Base-by-base conservation (phyloP, 1,140 invertebrate genomes). In the Chironomus tepperi region DNA sequence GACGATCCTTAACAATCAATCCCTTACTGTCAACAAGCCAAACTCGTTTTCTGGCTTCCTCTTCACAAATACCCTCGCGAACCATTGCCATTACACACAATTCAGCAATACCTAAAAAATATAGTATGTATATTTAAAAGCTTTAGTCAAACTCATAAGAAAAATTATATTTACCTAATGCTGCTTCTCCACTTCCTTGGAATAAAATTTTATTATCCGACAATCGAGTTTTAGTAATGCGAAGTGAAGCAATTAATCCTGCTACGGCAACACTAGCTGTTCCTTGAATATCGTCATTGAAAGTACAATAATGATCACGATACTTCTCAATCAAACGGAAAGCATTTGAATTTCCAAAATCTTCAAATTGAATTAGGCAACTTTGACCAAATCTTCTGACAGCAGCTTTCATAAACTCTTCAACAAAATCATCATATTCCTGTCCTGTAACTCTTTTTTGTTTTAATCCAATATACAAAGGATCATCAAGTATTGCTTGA, bases 241-340 rank as follows among this genome's bases (percentile, higher is more conserved):
- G 84, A 6, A 95, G 84, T 18, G 93, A 91, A 7, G 93, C 92
- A n/a, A 98, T 81, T 15, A 98, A 81, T 0, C 96, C 97, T 24
- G 95, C 93, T 7, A 99, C 89, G 2, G 94, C 95, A 10, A 98
- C 95, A 7, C 93, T 87, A 7, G 91, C 92, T 3, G 94, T 95
- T 34, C 95, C 95, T 82, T 98, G 96, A 79, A 98, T 97, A 79
- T 98, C 96, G 79, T 98, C 95, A 83, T 98, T 98, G 81, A 98
- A 97, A 7, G 94, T 96, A 81, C 95, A 97, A 79, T 95, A 97
- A 18, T 84, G 79, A 74, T 93, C 83, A 16, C 93, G 87, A 83
- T 97, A 98, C 80, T 92, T 94, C 75, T 88, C 89, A 74, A 98
- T 84, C 43, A 97, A 84, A 12, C 90, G 84, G 83, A 97, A 96